Percentiles rank a stretch among this genome's conserved stretches.
Conservation (phyloP, 2,888 invertebrate genomes). For the Caenorhabditis japonica region DNA sequence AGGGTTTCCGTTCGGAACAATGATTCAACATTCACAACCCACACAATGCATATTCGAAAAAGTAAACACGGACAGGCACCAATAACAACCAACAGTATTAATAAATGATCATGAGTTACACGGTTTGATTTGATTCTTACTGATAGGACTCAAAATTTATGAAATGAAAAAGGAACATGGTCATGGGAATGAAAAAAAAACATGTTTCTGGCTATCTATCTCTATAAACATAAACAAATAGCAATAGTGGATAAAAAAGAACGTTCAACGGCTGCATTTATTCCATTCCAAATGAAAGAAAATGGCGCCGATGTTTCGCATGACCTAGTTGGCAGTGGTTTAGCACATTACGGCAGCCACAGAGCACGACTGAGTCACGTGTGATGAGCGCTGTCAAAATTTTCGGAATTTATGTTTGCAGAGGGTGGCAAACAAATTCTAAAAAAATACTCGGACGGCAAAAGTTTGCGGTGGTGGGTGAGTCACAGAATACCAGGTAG, state of each 20-base stretch:
- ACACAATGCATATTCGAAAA: conserved; percentile 12
- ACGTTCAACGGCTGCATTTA: no score
- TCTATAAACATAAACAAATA: no score
- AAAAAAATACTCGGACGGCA: conserved; percentile 30
- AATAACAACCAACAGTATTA: conserved; percentile 30
- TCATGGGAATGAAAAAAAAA: no score
- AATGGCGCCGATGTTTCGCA: conserved; percentile 20
- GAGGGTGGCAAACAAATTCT: conserved; percentile 31
- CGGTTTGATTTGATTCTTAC: conserved; percentile 1
- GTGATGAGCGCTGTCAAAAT: conserved; percentile 43
- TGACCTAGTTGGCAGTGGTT: conserved; percentile 1
- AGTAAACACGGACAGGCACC: conserved; percentile 14
- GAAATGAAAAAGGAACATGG: no score
- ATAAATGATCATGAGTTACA: conserved; percentile 24
- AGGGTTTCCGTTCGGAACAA: no score
- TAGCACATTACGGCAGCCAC: conserved; percentile 33
- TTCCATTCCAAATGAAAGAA: conserved; percentile 15
- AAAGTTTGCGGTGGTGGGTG: conserved; percentile 18
- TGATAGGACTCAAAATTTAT: neutral
- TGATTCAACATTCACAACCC: no score
- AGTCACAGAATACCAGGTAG: conserved; percentile 40
- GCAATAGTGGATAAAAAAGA: no score
- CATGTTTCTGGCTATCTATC: no score
- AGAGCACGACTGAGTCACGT: conserved; percentile 41
- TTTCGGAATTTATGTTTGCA: conserved; percentile 31